Conservation (phyloP, 2,113 vertebrate genomes). For the Pelobates fuscus region DNA sequence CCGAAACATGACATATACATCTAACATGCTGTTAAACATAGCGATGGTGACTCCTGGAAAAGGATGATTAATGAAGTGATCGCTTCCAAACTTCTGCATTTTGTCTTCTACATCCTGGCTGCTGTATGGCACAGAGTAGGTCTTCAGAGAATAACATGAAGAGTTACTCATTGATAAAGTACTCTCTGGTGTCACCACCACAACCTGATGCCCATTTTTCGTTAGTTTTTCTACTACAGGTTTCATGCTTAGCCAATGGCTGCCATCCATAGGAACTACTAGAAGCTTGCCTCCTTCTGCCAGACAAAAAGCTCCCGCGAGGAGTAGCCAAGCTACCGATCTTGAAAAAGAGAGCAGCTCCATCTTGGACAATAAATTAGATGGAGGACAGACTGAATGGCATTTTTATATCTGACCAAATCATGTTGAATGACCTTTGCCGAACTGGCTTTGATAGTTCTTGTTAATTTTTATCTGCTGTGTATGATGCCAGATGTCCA, state of each 20-base stretch:
- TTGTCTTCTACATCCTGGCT: background rate
- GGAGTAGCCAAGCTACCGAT: background rate
- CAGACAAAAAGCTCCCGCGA: background rate
- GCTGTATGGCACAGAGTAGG: constrained; percentile 4
- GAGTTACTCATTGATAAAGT: background rate
- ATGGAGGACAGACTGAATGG: background rate
- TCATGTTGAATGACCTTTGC: background rate
- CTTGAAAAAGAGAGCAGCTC: background rate
- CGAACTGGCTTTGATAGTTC: no score
- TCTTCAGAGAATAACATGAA: background rate
- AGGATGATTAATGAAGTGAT: background rate
- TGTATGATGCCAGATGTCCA: no score
- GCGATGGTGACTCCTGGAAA: constrained; percentile 5
- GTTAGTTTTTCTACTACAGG: background rate
- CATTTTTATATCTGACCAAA: background rate
- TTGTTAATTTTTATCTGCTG: no score
- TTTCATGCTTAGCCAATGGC: constrained; percentile 32
- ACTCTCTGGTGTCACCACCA: background rate
- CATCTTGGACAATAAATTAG: background rate
- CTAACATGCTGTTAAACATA: constrained; percentile 11
- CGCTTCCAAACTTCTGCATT: background rate
- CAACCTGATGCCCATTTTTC: constrained; percentile 17
- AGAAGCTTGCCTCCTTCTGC: constrained; percentile 6
- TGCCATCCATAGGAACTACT: constrained; percentile 19
- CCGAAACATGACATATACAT: background rate